These are phyloP conservation scores for Suncus etruscus DNA, from an alignment of 2,113 vertebrate species.

Conservation along the genomic window DNA sequence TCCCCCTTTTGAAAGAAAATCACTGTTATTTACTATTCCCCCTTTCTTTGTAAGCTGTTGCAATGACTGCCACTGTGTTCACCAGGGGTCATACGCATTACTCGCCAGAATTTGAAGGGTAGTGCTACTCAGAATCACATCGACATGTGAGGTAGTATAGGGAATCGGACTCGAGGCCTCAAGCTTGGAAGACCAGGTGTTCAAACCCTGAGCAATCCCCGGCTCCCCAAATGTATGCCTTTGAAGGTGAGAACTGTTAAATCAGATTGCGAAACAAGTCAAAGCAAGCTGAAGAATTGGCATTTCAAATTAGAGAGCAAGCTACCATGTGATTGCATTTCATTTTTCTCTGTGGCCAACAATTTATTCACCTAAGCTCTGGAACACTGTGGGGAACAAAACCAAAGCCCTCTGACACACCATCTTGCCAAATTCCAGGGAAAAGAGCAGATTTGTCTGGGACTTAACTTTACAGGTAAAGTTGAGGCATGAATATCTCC, in stretches of 20 bases:
- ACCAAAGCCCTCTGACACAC: conserved; percentile 9
- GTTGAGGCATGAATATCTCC: conserved; percentile 26
- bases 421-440: conserved; percentile 46
- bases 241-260: conserved; percentile 54
- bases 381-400: neutral
- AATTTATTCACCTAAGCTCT: conserved; percentile 32
- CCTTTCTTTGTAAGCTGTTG: too few species aligned
- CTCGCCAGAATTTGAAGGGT: too few species aligned
- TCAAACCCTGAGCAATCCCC: too few species aligned
- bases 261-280: neutral
- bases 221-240: neutral
- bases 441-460: conserved; percentile 44
- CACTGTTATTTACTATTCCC: too few species aligned
- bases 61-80: too few species aligned
- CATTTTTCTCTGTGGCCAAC: conserved; percentile 24
- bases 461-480: conserved; percentile 46
- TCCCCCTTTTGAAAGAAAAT: neutral
- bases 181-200: too few species aligned
- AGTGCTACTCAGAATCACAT: too few species aligned
- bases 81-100: too few species aligned
- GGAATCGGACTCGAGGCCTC: too few species aligned
- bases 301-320: neutral
- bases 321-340: neutral
- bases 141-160: too few species aligned
- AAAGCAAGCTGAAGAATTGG: conserved; percentile 43